Evolutionary conservation across 2,113 vertebrate species (phyloP).

Genomic region (Furnarius figulus): DNA sequence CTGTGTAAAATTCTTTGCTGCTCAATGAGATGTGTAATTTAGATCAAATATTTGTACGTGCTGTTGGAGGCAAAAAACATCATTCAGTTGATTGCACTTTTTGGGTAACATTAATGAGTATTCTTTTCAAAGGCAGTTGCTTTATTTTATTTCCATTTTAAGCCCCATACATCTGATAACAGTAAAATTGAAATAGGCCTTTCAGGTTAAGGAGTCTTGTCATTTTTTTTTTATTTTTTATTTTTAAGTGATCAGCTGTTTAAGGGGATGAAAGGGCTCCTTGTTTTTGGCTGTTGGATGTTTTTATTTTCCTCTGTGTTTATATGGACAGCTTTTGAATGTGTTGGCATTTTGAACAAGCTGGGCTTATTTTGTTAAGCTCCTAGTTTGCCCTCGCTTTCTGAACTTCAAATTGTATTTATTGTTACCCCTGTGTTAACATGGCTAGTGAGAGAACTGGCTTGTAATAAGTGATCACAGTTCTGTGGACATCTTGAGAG

Average conservation of each 20-base stretch:
- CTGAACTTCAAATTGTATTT: background rate
- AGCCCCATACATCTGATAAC: background rate
- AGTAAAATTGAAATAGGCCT: background rate
- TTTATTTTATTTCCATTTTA: background rate
- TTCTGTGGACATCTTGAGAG: background rate
- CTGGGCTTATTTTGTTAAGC: background rate
- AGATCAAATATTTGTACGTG: slow-evolving; percentile 44
- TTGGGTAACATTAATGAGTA: background rate
- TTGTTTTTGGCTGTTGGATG: background rate
- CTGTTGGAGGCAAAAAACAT: slow-evolving; percentile 26
- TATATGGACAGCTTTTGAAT: background rate
- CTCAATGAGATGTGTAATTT: slow-evolving; percentile 50
- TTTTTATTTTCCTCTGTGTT: background rate
- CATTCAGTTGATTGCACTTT: background rate
- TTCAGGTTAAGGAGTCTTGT: background rate
- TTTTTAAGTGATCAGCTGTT: background rate
- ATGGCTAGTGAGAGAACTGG: background rate
- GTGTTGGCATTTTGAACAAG: background rate
- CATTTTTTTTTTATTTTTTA: background rate
- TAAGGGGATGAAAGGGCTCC: background rate
- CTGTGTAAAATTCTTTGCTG: slow-evolving; percentile 52
- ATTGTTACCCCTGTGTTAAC: background rate
- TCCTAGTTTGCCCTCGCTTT: background rate
- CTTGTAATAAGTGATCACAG: background rate
- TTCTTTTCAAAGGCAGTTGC: background rate